Evolutionary conservation across 2,888 invertebrate genomes (phyloP).

Genomic region (Volucella zonaria): DNA sequence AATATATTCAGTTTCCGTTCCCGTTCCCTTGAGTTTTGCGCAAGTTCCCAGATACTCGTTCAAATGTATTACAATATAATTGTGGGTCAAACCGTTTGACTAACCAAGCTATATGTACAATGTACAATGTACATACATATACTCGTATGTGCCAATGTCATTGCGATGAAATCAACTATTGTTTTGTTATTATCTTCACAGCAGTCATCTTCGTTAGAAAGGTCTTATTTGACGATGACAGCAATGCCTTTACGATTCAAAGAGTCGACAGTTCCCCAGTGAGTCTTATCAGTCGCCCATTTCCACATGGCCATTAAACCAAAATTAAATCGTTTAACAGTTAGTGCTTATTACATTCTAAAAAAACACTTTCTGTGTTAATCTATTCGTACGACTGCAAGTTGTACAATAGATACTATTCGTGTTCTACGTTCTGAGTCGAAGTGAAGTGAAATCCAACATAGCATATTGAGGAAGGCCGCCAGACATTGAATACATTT

Average conservation of each 20-base stretch:
- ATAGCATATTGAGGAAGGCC: conserved; percentile 48
- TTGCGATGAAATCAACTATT: conserved; percentile 30
- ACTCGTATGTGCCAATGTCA: conserved; percentile 53
- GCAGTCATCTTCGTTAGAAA: conserved; percentile 53
- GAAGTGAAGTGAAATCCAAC: conserved; percentile 26
- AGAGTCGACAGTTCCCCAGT: neutral
- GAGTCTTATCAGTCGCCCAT: conserved; percentile 46
- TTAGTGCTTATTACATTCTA: conserved; percentile 34
- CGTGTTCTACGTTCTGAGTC: conserved; percentile 28
- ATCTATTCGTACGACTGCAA: neutral
- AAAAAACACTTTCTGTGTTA: neutral
- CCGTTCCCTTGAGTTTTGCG: neutral
- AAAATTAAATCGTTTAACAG: conserved; percentile 50
- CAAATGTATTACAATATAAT: neutral
- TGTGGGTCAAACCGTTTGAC: conserved; percentile 1
- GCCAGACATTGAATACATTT: conserved; percentile 34
- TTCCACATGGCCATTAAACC: conserved; percentile 52
- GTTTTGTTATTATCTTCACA: conserved; percentile 40
- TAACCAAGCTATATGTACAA: neutral
- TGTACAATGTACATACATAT: neutral
- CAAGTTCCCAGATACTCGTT: neutral
- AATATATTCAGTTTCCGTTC: neutral
- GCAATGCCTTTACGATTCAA: neutral
- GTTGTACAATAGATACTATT: conserved; percentile 26
- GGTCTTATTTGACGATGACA: neutral